These are phyloP conservation scores for Crematogaster levior DNA, from an alignment of 2,888 invertebrate genomes.

Conservation along the genomic window DNA sequence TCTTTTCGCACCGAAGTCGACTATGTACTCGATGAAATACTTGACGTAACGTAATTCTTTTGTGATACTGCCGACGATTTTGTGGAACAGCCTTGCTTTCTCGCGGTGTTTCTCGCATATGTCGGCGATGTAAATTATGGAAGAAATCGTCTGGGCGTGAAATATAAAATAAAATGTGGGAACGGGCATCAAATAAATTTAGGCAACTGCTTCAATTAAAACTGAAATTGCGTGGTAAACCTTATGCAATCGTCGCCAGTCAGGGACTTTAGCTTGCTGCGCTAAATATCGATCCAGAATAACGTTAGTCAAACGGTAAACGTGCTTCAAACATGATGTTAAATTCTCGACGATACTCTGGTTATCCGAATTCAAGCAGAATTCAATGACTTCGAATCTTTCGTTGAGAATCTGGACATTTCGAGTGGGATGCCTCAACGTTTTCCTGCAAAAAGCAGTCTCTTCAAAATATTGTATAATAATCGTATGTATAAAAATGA, in stretches of 20 bases:
- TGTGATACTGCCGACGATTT: conserved; percentile 83
- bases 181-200: background rate
- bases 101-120: conserved; percentile 71
- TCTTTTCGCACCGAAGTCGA: conserved; percentile 90
- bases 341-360: conserved; percentile 88
- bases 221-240: conserved; percentile 56
- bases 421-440: conserved; percentile 91
- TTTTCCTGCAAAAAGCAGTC: conserved; percentile 86
- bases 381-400: conserved; percentile 90
- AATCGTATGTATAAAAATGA: too few relatives aligned
- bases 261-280: conserved; percentile 75
- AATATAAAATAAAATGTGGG: conserved; percentile 6
- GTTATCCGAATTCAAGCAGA: conserved; percentile 89
- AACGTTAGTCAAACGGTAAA: conserved; percentile 73
- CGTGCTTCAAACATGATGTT: conserved; percentile 72
- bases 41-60: conserved; percentile 88
- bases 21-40: conserved; percentile 90
- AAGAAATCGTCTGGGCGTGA: conserved; percentile 73
- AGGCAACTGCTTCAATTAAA: background rate
- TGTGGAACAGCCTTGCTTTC: conserved; percentile 70
- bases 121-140: conserved; percentile 78
- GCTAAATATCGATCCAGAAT: conserved; percentile 77
- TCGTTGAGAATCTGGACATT: conserved; percentile 88
- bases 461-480: conserved; percentile 4
- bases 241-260: conserved; percentile 80